These are phyloP conservation scores for Argynnis bischoffii DNA, from an alignment of 2,888 invertebrate species.

Conservation along the genomic window DNA sequence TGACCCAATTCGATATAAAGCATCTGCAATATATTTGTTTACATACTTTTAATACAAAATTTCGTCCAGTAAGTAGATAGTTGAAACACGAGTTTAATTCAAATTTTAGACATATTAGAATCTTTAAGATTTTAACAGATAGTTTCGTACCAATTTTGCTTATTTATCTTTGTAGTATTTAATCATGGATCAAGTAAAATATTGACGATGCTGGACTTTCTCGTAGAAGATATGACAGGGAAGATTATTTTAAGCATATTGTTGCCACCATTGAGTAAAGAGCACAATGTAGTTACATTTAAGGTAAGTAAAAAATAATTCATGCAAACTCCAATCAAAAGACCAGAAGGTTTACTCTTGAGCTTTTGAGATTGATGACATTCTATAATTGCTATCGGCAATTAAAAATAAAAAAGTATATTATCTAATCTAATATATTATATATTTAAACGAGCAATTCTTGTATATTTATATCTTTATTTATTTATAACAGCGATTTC, in stretches of 20 bases:
- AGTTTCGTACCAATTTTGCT: not conserved
- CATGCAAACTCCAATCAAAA: not conserved
- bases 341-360: too few species aligned
- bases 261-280: constrained; percentile 73
- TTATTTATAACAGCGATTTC: too few species aligned
- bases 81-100: too few species aligned
- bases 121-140: not conserved
- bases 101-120: too few species aligned
- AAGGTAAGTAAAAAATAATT: constrained; percentile 64
- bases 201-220: constrained; percentile 55
- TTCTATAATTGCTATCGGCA: not conserved
- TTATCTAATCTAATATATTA: too few species aligned
- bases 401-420: not conserved
- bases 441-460: too few species aligned
- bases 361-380: too few species aligned
- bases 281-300: constrained; percentile 80
- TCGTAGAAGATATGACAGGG: constrained; percentile 57
- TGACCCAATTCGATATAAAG: too few species aligned
- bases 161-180: constrained; percentile 31
- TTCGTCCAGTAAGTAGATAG: too few species aligned
- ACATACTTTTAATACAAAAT: too few species aligned
- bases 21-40: too few species aligned
- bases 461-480: too few species aligned
- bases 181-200: constrained; percentile 29
- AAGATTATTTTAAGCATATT: constrained; percentile 76